Evolutionary conservation across 2,113 vertebrate genomes (phyloP).

Genomic region (Spea multiplicata): DNA sequence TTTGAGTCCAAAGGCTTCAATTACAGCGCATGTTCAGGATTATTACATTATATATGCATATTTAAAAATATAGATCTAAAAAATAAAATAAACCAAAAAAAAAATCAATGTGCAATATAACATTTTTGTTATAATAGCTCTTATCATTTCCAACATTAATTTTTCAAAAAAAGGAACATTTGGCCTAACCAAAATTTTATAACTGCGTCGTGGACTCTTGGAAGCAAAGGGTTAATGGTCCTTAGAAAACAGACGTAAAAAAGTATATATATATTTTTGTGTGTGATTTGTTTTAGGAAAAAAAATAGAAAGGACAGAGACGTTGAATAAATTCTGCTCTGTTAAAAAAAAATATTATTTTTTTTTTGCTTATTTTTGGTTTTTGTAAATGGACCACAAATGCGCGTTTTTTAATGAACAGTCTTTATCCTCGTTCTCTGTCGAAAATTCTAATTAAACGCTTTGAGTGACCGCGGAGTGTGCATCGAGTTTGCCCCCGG

Average conservation of each 20-base stretch:
- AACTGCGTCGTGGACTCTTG: not conserved
- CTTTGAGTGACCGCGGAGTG: too few species aligned
- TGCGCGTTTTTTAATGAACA: too few species aligned
- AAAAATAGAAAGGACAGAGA: constrained; percentile 24
- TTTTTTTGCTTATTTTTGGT: not conserved
- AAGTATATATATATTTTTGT: constrained; percentile 9
- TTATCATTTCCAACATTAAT: not conserved
- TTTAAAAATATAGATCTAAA: constrained; percentile 43
- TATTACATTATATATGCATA: constrained; percentile 15
- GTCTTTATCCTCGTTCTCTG: too few species aligned
- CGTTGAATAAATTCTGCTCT: constrained; percentile 52
- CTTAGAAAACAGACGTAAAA: constrained; percentile 8
- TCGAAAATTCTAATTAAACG: too few species aligned
- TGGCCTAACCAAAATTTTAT: not conserved
- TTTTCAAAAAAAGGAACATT: not conserved
- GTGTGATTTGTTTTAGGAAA: not conserved
- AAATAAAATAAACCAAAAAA: constrained; percentile 15
- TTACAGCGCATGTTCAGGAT: constrained; percentile 30
- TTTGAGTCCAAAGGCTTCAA: not conserved
- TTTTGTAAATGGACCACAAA: too few species aligned
- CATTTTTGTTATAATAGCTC: not conserved
- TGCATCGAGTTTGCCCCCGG: too few species aligned
- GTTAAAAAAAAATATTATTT: constrained; percentile 61
- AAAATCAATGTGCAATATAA: not conserved
- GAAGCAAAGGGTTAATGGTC: not conserved